Percentiles rank a stretch among this genome's conserved stretches.
Conservation (phyloP, 2,797 vertebrate genomes). For the Agapornis canus region DNA sequence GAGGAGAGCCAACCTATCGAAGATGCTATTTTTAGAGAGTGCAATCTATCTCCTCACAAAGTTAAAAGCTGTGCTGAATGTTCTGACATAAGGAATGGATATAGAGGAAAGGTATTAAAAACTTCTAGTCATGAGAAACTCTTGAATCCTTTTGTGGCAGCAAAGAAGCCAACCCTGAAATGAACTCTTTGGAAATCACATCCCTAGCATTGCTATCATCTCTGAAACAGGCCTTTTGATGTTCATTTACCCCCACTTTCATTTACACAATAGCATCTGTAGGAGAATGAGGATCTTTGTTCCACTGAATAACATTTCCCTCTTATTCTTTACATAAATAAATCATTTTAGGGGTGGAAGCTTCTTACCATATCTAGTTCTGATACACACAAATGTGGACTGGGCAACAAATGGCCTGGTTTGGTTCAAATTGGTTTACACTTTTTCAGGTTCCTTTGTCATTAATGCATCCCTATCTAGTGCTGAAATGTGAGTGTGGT, state of each 20-base stretch:
- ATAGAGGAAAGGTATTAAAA: not conserved
- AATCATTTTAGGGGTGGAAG: not conserved
- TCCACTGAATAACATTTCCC: not conserved
- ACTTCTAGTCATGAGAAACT: not conserved
- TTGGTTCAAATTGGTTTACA: not conserved
- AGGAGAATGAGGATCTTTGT: not conserved
- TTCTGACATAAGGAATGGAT: not conserved
- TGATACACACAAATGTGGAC: not conserved
- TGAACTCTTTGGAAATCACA: not conserved
- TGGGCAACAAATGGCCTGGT: not conserved
- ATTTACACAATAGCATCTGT: not conserved
- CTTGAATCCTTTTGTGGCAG: not conserved
- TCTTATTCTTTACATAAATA: not conserved
- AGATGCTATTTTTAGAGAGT: not conserved
- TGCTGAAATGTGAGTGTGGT: not conserved
- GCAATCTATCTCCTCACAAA: not conserved
- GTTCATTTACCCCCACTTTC: not conserved
- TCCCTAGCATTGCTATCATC: not conserved
- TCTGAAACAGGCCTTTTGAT: not conserved
- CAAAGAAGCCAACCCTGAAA: not conserved
- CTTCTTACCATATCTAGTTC: not conserved
- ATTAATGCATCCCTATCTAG: not conserved
- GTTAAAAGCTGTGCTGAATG: not conserved
- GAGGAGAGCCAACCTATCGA: not conserved
- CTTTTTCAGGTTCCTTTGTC: not conserved